Conservation (phyloP, 2,797 vertebrate genomes). For the Onychomys leucogaster region DNA sequence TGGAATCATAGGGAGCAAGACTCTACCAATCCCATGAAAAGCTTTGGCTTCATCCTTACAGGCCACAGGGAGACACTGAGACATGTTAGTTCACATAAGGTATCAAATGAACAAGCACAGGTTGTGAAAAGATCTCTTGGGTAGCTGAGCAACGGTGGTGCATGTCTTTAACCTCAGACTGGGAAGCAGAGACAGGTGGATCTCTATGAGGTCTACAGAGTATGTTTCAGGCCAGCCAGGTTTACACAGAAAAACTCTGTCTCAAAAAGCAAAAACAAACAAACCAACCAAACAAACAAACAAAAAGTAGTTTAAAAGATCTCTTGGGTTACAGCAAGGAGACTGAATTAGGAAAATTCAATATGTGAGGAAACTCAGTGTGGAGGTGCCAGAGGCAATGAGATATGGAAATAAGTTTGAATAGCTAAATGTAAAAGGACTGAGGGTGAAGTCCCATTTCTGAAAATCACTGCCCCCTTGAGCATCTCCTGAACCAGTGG, state of each 20-base stretch:
- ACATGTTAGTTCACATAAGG: not conserved
- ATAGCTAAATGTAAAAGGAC: not conserved
- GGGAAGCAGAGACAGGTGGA: not conserved
- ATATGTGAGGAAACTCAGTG: not conserved
- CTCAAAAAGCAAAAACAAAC: too few relatives aligned
- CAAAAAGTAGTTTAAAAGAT: not conserved
- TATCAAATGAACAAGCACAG: not conserved
- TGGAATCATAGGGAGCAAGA: not conserved
- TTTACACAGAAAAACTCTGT: too few relatives aligned
- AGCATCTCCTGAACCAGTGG: not conserved
- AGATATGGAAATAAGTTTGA: not conserved
- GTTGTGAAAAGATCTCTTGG: not conserved
- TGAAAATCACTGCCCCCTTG: not conserved
- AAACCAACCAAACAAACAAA: too few relatives aligned
- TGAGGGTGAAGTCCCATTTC: not conserved
- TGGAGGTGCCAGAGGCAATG: not conserved
- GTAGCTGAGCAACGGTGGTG: not conserved
- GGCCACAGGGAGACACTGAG: not conserved
- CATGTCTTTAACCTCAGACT: not conserved
- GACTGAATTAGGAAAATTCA: constrained; percentile 28
- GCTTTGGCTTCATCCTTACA: not conserved
- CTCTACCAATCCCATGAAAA: not conserved
- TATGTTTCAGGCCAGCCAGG: too few relatives aligned
- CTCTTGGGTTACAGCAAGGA: not conserved
- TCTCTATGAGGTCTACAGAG: not conserved